Conservation (phyloP, 2,888 invertebrate species). For the Heliconius erato region DNA sequence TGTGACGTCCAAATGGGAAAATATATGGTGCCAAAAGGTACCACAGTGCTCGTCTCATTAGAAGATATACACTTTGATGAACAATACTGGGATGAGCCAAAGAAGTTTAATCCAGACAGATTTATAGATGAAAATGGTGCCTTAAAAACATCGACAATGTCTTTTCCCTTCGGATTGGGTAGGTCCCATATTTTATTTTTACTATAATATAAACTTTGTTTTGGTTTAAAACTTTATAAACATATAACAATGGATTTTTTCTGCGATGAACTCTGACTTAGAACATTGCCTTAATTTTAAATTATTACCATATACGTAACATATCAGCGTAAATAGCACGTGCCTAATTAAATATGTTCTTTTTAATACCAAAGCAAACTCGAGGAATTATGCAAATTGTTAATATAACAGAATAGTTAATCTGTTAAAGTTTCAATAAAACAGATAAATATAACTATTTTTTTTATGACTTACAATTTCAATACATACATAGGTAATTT, state of each 20-base stretch:
- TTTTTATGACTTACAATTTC: too few relatives aligned
- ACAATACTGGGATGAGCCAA: slow-evolving; percentile 83
- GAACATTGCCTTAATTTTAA: background rate
- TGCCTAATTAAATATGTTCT: too few relatives aligned
- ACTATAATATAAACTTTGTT: background rate
- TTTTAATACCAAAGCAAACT: too few relatives aligned
- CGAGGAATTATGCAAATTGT: too few relatives aligned
- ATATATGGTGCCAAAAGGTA: slow-evolving; percentile 76
- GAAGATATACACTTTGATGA: slow-evolving; percentile 83
- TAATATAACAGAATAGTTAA: too few relatives aligned
- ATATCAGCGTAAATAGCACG: too few relatives aligned
- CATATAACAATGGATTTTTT: too few relatives aligned
- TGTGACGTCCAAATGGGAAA: slow-evolving; percentile 68
- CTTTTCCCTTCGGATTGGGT: slow-evolving; percentile 89
- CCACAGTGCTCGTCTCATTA: slow-evolving; percentile 82
- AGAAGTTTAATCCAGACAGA: slow-evolving; percentile 86
- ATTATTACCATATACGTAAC: too few relatives aligned
- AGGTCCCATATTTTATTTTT: slow-evolving; percentile 37
- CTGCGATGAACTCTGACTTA: background rate
- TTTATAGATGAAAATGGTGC: slow-evolving; percentile 84
- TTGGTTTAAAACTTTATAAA: too few relatives aligned
- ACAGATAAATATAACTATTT: too few relatives aligned
- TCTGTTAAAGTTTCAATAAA: too few relatives aligned
- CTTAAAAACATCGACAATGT: slow-evolving; percentile 80
- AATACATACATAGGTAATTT: too few relatives aligned